Conservation (phyloP, 2,113 vertebrate genomes). For the Excalfactoria chinensis region DNA sequence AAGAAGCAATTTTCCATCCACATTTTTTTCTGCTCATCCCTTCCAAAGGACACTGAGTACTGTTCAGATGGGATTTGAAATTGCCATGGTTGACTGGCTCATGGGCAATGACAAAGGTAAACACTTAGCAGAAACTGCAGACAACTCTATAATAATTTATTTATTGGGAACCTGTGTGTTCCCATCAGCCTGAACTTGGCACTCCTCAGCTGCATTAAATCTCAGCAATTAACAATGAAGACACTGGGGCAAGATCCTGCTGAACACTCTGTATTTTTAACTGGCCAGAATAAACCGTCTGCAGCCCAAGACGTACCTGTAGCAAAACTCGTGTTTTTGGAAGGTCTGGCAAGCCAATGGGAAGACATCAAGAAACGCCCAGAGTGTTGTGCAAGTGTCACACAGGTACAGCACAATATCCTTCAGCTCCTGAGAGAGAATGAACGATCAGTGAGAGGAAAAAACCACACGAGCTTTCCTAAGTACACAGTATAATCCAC, state of each 20-base stretch:
- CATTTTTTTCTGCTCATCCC: background rate
- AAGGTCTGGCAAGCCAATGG: conserved; percentile 89
- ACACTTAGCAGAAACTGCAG: background rate
- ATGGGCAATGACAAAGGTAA: background rate
- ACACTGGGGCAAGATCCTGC: background rate
- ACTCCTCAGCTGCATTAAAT: background rate
- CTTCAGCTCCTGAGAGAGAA: conserved; percentile 83
- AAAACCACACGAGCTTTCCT: background rate
- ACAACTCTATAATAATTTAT: background rate
- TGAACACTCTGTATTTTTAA: background rate
- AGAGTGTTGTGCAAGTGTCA: conserved; percentile 91
- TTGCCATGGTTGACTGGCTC: background rate
- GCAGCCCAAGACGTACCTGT: conserved; percentile 79
- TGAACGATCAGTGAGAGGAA: conserved; percentile 7
- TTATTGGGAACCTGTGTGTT: background rate
- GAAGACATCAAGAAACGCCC: conserved; percentile 94
- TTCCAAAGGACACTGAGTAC: accelerated
- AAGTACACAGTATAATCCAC: background rate
- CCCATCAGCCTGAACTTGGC: background rate
- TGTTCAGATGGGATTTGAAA: background rate
- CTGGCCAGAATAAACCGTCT: background rate
- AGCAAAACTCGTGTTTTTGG: conserved; percentile 89
- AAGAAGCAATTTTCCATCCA: background rate
- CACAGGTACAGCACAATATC: conserved; percentile 92
- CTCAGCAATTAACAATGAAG: background rate